These are phyloP conservation scores for Cryptotermes secundus DNA, from an alignment of 1,140 invertebrate genomes.

Conservation along the genomic window DNA sequence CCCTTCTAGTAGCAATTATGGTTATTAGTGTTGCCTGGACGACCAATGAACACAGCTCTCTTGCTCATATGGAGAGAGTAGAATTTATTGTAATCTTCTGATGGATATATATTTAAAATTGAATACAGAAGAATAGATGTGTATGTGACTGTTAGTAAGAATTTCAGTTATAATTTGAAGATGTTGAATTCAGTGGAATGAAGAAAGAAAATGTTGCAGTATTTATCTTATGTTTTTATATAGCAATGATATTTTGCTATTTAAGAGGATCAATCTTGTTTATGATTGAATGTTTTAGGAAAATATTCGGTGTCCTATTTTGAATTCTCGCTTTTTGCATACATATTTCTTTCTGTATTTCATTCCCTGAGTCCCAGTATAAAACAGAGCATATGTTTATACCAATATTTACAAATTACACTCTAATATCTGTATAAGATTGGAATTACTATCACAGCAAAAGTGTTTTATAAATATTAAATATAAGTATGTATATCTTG, in stretches of 20 bases:
- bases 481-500: not conserved
- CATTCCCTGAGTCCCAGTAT: not conserved
- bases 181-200: not conserved
- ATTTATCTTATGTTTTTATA: conserved; percentile 14
- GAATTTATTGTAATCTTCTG: not conserved
- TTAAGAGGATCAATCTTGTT: not conserved
- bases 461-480: not conserved
- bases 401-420: not conserved
- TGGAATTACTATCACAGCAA: not conserved
- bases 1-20: not conserved
- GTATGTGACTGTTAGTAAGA: not conserved
- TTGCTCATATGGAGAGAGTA: not conserved
- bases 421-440: not conserved
- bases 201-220: not conserved
- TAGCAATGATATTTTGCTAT: not conserved
- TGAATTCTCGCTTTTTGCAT: not conserved
- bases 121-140: not conserved
- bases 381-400: not conserved
- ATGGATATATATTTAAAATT: not conserved
- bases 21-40: conserved; percentile 2
- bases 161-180: not conserved
- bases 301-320: not conserved
- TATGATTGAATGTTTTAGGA: not conserved
- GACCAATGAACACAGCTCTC: not conserved
- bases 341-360: not conserved